Percentiles rank a stretch among this genome's conserved stretches.
Evolutionary conservation across 2,113 vertebrate species (phyloP).

Genomic region (Paralichthys olivaceus): DNA sequence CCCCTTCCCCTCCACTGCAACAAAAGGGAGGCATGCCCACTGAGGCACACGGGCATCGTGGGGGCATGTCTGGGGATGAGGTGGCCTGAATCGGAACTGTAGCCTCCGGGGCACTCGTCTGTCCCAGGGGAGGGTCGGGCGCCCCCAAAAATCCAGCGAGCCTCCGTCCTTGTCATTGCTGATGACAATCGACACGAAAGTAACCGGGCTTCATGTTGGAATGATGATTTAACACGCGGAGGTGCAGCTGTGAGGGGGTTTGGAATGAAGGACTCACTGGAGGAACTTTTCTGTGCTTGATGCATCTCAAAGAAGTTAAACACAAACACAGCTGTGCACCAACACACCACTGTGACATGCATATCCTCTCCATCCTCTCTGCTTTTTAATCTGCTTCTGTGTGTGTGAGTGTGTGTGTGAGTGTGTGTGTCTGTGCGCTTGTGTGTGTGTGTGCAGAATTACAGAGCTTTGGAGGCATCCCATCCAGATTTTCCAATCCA

Average conservation of each 20-base stretch:
- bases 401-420: conserved; percentile 36
- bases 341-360: conserved; percentile 32
- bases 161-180: conserved; percentile 19
- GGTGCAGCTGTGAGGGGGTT: neutral
- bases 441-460: conserved; percentile 69
- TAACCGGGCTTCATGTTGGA: conserved; percentile 1
- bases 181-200: conserved; percentile 15
- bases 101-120: conserved; percentile 58
- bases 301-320: conserved; percentile 33
- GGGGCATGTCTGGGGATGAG: conserved; percentile 68
- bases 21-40: conserved; percentile 67
- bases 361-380: conserved; percentile 27
- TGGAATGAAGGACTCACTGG: neutral
- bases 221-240: neutral
- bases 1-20: conserved; percentile 6
- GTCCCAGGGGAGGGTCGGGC: conserved; percentile 31
- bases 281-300: conserved; percentile 26
- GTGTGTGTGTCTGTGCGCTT: conserved; percentile 23
- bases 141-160: conserved; percentile 35
- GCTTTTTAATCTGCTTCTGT: conserved; percentile 71
- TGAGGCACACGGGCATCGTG: conserved; percentile 71
- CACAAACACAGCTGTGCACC: neutral
- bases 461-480: conserved; percentile 73
- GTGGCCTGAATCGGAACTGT: conserved; percentile 62
- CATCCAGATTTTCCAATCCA: conserved; percentile 79